A percentile compares a stretch with the other conserved stretches of the same genome.
phyloP scores from a whole-genome alignment of 2,888 invertebrate genomes.

The Andrena flavipes region DNA sequence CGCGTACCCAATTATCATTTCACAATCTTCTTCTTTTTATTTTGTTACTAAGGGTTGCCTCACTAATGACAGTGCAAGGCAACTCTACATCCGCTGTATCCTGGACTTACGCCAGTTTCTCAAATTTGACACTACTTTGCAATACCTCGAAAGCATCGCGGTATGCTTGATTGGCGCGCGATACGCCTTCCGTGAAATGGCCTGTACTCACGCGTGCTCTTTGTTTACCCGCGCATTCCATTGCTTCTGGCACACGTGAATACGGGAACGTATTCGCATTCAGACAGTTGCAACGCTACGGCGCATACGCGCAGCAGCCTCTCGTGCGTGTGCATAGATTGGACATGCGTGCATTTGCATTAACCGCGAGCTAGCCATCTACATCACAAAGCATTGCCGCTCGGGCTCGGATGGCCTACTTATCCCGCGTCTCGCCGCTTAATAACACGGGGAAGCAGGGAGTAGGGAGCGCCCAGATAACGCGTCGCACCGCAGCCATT shows the following conservation, averaged over 20 bases:
- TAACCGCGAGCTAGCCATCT: slow-evolving; percentile 66
- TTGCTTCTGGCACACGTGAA: slow-evolving; percentile 19
- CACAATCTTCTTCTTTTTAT: too few relatives aligned
- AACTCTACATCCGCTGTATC: too few relatives aligned
- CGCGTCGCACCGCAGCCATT: slow-evolving; percentile 10
- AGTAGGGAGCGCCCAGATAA: slow-evolving; percentile 60
- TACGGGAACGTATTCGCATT: background rate
- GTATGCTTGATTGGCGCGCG: slow-evolving; percentile 8
- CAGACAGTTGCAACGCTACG: too few relatives aligned
- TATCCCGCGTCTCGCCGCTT: slow-evolving; percentile 68
- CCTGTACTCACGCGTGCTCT: slow-evolving; percentile 60
- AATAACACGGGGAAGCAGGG: slow-evolving; percentile 47
- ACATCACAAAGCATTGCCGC: slow-evolving; percentile 74
- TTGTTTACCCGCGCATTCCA: slow-evolving; percentile 74
- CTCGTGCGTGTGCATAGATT: slow-evolving; percentile 15
- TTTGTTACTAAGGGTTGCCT: too few relatives aligned
- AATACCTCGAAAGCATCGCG: too few relatives aligned
- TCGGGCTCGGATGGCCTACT: slow-evolving; percentile 72
- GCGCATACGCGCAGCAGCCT: slow-evolving; percentile 20
- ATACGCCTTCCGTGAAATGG: slow-evolving; percentile 6
- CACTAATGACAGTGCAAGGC: too few relatives aligned
- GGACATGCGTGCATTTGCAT: slow-evolving; percentile 53
- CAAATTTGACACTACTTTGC: too few relatives aligned
- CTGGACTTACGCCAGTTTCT: too few relatives aligned
- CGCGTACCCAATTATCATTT: too few relatives aligned